These are phyloP conservation scores for Acrobasis consociella DNA, from an alignment of 2,888 invertebrate species.

Conservation along the genomic window DNA sequence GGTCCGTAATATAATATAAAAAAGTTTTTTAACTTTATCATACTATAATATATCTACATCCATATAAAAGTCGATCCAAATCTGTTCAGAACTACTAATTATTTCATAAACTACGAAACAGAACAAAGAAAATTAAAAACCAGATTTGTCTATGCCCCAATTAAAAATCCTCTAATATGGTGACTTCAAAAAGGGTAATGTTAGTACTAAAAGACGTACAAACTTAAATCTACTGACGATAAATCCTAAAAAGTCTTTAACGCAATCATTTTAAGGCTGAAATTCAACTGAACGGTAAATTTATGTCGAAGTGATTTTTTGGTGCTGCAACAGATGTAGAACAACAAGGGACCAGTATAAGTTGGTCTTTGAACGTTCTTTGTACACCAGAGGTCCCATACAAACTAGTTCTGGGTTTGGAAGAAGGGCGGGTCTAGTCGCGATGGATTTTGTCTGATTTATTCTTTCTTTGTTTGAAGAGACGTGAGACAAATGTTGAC, in stretches of 20 bases:
- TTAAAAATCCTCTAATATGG: slow-evolving; percentile 36
- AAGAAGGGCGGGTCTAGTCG: slow-evolving; percentile 45
- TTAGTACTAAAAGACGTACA: slow-evolving; percentile 21
- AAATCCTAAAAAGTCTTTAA: slow-evolving; percentile 27
- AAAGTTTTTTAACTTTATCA: too few species aligned
- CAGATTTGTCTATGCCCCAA: slow-evolving; percentile 21
- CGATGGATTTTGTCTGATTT: slow-evolving; percentile 63
- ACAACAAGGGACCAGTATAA: slow-evolving; percentile 46
- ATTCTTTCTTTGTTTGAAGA: slow-evolving; percentile 77
- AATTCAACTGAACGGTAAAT: slow-evolving; percentile 53
- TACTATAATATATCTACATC: too few species aligned
- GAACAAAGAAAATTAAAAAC: slow-evolving; percentile 21
- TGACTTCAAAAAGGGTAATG: slow-evolving; percentile 28
- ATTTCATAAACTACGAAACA: background rate
- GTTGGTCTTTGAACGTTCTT: slow-evolving; percentile 57
- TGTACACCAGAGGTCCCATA: slow-evolving; percentile 53
- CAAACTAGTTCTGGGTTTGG: slow-evolving; percentile 41
- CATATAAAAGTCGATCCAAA: too few species aligned
- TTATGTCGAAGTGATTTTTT: slow-evolving; percentile 49
- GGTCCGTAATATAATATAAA: too few species aligned
- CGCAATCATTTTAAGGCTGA: slow-evolving; percentile 46
- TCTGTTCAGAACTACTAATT: too few species aligned
- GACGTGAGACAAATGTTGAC: slow-evolving; percentile 69
- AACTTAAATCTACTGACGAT: slow-evolving; percentile 18
- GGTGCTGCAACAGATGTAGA: slow-evolving; percentile 57